Base-by-base conservation (phyloP, 92 coral and sea anemone species). In the Zoanthus gigantus region DNA sequence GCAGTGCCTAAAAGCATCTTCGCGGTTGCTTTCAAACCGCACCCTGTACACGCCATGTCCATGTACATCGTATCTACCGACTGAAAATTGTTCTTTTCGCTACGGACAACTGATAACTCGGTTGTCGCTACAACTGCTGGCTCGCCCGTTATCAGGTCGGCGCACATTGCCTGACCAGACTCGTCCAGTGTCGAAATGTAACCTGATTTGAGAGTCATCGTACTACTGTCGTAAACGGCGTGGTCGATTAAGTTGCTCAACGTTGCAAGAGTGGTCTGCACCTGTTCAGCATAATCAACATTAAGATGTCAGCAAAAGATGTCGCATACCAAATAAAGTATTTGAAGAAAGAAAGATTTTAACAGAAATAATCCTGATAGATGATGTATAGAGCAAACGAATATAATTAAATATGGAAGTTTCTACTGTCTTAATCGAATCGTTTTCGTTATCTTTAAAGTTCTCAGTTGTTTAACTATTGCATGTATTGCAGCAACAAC, bases 101-200 rank as follows among this genome's bases (percentile, higher is more conserved):
- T 82, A 17, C 96, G 91, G 47, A 95, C 87, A 1, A 90, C 95
- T 54, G 92, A 84, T 6, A 93, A 74, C 31, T 54, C 77, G 76
- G 91, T 73, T 69, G 83, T 66, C 53, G 88, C 98, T 13, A 85
- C 72, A 56, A 72, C 77, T 30, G 93, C 90, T 5, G 94, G 90
- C 79, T 92, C 95, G 0, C 96, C 94, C 44, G 87, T 85, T 17
- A 83, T 84, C 0, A 96, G 85, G 9, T 94, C 93, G 66, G 92
- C 93, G 46, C 98, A 96, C 89, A 96, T 53, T 30, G 94, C 90
- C 10, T 91, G 88, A 13, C 96, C 96, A 3, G 88, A 79, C 60
- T 86, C 90, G 9, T 88, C 91, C 13, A 94, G 77, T 14, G 87
- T 65, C 2, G 57, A 46, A 8, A 90, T 75, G 30, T 90, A 89